A percentile compares a stretch with the other conserved stretches of the same genome.
phyloP scores from a whole-genome alignment of 2,888 invertebrate species.

The Pseudoips prasinana region DNA sequence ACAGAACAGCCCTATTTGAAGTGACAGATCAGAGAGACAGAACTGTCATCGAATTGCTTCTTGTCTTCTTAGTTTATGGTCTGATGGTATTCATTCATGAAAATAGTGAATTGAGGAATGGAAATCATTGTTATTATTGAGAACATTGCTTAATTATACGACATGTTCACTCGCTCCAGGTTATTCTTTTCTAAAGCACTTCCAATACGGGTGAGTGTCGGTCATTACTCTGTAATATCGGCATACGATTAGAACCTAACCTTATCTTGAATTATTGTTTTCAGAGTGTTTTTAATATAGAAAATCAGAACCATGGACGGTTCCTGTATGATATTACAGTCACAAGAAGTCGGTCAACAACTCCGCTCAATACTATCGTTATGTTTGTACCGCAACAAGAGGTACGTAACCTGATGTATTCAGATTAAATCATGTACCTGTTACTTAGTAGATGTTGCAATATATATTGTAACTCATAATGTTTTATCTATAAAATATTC shows the following conservation, averaged over 20 bases:
- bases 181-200: conserved; percentile 57
- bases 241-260: conserved; percentile 30
- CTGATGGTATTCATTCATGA: no score
- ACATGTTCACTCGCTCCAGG: conserved; percentile 75
- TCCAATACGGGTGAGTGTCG: conserved; percentile 53
- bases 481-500: no score
- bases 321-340: conserved; percentile 59
- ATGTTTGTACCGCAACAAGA: conserved; percentile 99
- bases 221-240: conserved; percentile 16
- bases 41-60: no score
- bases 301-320: conserved; percentile 65
- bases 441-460: no score
- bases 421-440: no score
- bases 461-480: no score
- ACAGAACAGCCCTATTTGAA: no score
- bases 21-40: no score
- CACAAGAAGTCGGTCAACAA: conserved; percentile 77
- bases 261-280: conserved; percentile 42
- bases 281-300: conserved; percentile 64
- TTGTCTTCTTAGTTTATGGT: conserved; percentile 22
- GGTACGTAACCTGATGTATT: conserved; percentile 82
- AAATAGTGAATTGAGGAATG: conserved; percentile 36
- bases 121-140: conserved; percentile 27
- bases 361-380: conserved; percentile 94
- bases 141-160: conserved; percentile 20